phyloP scores from a whole-genome alignment of 2,888 invertebrate genomes.

The Cephus sareptanus region DNA sequence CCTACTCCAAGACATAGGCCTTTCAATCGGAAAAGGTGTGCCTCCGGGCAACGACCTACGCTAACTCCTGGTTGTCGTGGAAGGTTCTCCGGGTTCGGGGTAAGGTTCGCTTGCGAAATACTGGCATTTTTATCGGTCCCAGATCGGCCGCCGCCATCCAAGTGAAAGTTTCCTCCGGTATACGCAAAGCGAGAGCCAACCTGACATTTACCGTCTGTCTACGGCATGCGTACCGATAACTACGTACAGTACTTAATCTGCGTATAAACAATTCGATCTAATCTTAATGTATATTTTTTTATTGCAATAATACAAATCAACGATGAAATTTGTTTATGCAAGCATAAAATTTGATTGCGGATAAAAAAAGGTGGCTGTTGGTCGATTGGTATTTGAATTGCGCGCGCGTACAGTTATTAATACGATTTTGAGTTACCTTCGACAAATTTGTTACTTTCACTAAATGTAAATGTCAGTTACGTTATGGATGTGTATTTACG shows the following conservation, averaged over 20 bases:
- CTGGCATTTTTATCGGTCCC: slow-evolving; percentile 27
- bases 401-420: not conserved
- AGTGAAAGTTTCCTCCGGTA: slow-evolving; percentile 31
- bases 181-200: slow-evolving; percentile 1
- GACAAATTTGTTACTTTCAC: not conserved
- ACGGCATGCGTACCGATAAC: not conserved
- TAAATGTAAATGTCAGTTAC: not conserved
- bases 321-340: not conserved
- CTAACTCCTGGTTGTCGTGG: slow-evolving; percentile 20
- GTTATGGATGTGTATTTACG: not conserved
- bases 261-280: not conserved
- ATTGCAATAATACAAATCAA: not conserved
- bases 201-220: slow-evolving; percentile 17
- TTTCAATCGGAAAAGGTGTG: slow-evolving; percentile 9
- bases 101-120: slow-evolving; percentile 25
- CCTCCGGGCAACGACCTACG: slow-evolving; percentile 36
- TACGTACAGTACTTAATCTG: not conserved
- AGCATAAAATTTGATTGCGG: not conserved
- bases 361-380: not conserved
- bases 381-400: not conserved
- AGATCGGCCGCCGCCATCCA: slow-evolving; percentile 14
- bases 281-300: not conserved
- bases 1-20: not conserved
- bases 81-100: slow-evolving; percentile 18
- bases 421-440: not conserved